Evolutionary conservation across 2,113 vertebrate genomes (phyloP).

Genomic region (Casuarius casuarius): DNA sequence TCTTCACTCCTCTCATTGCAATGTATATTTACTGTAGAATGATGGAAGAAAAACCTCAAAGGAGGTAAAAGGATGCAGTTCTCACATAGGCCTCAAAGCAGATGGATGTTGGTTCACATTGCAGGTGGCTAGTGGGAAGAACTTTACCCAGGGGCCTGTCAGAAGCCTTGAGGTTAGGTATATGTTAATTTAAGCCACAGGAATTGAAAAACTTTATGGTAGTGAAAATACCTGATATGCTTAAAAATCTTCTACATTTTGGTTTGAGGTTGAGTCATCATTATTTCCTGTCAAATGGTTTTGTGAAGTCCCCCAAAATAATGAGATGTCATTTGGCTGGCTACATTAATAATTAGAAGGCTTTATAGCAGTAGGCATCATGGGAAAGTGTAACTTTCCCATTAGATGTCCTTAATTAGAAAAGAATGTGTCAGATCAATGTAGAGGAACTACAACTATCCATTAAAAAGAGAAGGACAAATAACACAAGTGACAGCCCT

Average conservation of each 20-base stretch:
- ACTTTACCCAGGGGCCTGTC: not conserved
- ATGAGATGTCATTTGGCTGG: conserved; percentile 65
- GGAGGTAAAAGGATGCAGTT: not conserved
- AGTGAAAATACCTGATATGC: not conserved
- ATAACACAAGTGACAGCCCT: conserved; percentile 21
- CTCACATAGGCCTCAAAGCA: rapidly evolving
- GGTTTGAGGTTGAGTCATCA: conserved; percentile 46
- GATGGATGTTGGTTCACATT: not conserved
- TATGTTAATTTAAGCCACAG: not conserved
- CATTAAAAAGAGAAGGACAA: conserved; percentile 42
- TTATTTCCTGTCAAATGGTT: conserved; percentile 54
- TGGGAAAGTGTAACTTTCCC: conserved; percentile 63
- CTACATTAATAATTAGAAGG: conserved; percentile 63
- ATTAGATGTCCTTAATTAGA: conserved; percentile 66
- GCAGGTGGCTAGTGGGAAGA: not conserved
- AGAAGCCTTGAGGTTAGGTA: not conserved
- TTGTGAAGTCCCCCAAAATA: conserved; percentile 66
- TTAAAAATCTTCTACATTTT: conserved; percentile 31
- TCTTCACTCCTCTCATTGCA: not conserved
- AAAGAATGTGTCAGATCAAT: conserved; percentile 43
- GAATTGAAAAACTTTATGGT: not conserved
- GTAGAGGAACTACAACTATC: conserved; percentile 7
- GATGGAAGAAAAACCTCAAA: not conserved
- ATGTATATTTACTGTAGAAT: not conserved
- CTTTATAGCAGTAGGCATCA: conserved; percentile 55